Percentiles rank a stretch among this genome's conserved stretches.
phyloP scores from a whole-genome alignment of 2,888 invertebrate genomes.

The Ichneumon xanthorius region DNA sequence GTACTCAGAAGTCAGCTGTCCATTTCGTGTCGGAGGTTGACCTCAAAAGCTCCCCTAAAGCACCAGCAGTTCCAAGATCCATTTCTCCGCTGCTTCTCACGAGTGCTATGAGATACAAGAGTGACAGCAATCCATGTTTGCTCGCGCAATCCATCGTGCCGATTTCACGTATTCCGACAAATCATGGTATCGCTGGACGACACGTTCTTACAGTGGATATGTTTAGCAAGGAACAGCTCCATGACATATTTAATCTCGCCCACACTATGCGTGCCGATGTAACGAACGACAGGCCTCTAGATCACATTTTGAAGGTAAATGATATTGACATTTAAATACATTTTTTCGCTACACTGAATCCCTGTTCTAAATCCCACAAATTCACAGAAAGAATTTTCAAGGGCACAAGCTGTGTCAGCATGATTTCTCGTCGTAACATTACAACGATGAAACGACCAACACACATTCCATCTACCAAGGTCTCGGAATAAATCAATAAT shows the following conservation, averaged over 20 bases:
- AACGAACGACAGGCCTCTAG: slow-evolving; percentile 92
- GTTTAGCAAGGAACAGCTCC: slow-evolving; percentile 95
- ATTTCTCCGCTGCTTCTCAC: slow-evolving; percentile 77
- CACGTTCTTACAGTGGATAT: slow-evolving; percentile 94
- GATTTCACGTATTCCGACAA: slow-evolving; percentile 73
- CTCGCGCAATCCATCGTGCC: slow-evolving; percentile 69
- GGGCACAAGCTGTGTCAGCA: background rate
- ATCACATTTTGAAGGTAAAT: slow-evolving; percentile 91
- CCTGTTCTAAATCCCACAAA: background rate
- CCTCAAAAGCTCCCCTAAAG: slow-evolving; percentile 77
- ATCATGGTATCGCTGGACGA: slow-evolving; percentile 89
- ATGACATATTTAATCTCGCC: slow-evolving; percentile 97
- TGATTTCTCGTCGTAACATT: background rate
- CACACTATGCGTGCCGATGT: slow-evolving; percentile 94
- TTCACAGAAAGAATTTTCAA: background rate
- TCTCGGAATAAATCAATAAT: no score
- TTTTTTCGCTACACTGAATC: background rate
- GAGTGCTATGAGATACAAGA: slow-evolving; percentile 77
- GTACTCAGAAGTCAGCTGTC: slow-evolving; percentile 71
- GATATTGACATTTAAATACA: background rate
- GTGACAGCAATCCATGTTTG: slow-evolving; percentile 82
- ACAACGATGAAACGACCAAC: background rate
- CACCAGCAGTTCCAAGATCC: slow-evolving; percentile 75
- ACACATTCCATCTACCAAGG: background rate
- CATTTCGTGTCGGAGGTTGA: slow-evolving; percentile 78